Evolutionary conservation across 2,888 invertebrate species (phyloP).

Genomic region (Stegophylla sp.): DNA sequence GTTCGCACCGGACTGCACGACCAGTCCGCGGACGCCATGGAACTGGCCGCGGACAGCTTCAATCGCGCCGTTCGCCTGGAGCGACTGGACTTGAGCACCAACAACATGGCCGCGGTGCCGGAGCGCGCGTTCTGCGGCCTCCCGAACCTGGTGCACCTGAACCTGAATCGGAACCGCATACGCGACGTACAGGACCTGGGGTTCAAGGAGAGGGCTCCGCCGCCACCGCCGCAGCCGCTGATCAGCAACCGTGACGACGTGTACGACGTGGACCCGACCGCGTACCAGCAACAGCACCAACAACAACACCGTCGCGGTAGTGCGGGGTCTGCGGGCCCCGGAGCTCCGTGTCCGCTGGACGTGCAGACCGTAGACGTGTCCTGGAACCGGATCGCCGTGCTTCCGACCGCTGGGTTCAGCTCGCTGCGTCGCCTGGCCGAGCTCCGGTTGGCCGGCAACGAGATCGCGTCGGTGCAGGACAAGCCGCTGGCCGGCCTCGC

Average conservation of each 20-base stretch:
- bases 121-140: constrained; percentile 30
- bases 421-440: constrained; percentile 78
- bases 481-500: constrained; percentile 81
- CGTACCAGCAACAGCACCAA: background rate
- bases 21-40: constrained; percentile 73
- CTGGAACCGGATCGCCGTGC: constrained; percentile 81
- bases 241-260: constrained; percentile 68
- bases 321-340: constrained; percentile 65
- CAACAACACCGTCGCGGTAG: no score
- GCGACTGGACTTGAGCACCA: constrained; percentile 82
- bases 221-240: constrained; percentile 67
- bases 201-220: constrained; percentile 74
- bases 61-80: constrained; percentile 78
- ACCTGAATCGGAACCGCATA: constrained; percentile 85
- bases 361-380: constrained; percentile 84
- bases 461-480: constrained; percentile 86
- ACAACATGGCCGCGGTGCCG: constrained; percentile 73
- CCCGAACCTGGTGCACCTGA: constrained; percentile 81
- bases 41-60: constrained; percentile 68
- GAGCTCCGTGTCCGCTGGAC: constrained; percentile 73
- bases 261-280: constrained; percentile 5
- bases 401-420: constrained; percentile 84
- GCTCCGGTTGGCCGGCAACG: constrained; percentile 85
- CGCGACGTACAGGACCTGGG: constrained; percentile 88
- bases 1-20: constrained; percentile 83